Base-by-base conservation (phyloP, 2,888 invertebrate species). In the Asteroscopus sphinx region DNA sequence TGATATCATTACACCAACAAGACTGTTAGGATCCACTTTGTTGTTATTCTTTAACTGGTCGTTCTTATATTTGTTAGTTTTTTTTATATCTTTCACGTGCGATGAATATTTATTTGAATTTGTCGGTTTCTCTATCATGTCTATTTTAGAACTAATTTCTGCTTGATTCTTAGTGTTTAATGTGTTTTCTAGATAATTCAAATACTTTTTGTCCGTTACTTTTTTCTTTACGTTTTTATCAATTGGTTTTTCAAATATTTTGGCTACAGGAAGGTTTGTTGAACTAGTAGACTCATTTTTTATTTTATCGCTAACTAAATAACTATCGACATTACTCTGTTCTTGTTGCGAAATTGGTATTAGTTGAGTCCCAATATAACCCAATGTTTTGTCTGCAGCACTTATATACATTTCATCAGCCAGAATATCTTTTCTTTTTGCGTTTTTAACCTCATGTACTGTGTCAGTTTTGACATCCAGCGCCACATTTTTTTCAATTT, bases 51-150 rank as follows among this genome's bases (percentile, higher is more conserved):
- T 57, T 5, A 15, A 15, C 47, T 41, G 37, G 49, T 52, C 7
- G 16, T 46, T 55, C 26, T 65, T 69, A 37, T 51, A 53, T 40
- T 65, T 65, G 16, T 42, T 62, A 0, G 62, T 58, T 17, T 56
- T 51, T 40, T 52, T 68, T 2, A 61, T 15, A 42, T 68, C 55
- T 39, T 61, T 66, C 6, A 71, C 49, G 7, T 58, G 21, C 0
- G 35, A n/a, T 8, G 1, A 39, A 16, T 8, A 7, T 17, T 17
- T 46, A 6, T 12, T 35, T 15, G 32, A 17, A 16, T 41, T 17
- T 12, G n/a, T 2, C 2, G 0, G 12, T 33, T 37, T 48, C 5
- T 26, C 17, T 26, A 9, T 12, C 12, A 15, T 11, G 12, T 15
- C n/a, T 28, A 17, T n/a, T n/a, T 32, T 17, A 8, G 39, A 33